Conservation (phyloP, 2,888 invertebrate genomes). For the Nasonovia ribisnigri region DNA sequence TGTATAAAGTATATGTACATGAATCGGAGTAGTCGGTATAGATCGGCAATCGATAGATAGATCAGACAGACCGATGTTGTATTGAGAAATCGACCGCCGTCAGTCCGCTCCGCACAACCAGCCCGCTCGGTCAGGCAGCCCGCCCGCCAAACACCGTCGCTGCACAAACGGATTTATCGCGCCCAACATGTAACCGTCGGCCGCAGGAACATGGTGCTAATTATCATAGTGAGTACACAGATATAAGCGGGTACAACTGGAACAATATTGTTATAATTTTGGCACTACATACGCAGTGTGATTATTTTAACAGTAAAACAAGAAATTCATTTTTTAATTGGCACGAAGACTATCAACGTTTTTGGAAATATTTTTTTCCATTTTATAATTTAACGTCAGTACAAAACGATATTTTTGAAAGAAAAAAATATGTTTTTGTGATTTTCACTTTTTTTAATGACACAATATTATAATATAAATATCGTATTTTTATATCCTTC, state of each 20-base stretch:
- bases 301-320: neutral
- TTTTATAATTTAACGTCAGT: neutral
- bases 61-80: neutral
- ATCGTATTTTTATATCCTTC: neutral
- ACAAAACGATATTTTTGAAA: neutral
- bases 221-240: slow-evolving; percentile 51
- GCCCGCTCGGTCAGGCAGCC: neutral
- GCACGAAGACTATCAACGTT: neutral
- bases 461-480: too few species aligned
- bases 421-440: neutral
- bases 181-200: slow-evolving; percentile 49
- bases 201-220: slow-evolving; percentile 38
- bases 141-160: neutral
- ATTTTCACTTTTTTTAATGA: neutral
- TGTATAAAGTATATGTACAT: neutral
- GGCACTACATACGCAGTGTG: neutral
- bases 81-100: neutral
- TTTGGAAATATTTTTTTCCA: neutral
- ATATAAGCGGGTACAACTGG: neutral
- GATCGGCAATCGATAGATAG: neutral
- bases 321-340: neutral
- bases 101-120: slow-evolving; percentile 37
- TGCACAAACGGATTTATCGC: neutral
- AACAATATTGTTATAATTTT: neutral
- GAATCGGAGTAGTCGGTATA: neutral